A percentile compares a stretch with the other conserved stretches of the same genome.
Evolutionary conservation across 2,888 invertebrate genomes (phyloP).

Genomic region (Ochlodes sylvanus): DNA sequence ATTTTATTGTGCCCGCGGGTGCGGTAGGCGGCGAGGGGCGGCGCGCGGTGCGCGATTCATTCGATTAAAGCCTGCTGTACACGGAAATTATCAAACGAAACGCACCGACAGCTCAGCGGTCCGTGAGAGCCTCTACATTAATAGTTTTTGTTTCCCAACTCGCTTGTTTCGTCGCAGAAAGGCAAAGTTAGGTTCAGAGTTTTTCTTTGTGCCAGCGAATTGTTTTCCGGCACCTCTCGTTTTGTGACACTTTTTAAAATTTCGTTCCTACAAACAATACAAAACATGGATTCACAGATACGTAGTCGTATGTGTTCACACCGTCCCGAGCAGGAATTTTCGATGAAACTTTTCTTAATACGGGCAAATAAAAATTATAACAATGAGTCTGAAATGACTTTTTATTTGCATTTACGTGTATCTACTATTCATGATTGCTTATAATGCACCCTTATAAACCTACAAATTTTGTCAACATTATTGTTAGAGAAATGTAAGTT

Average conservation of each 20-base stretch:
- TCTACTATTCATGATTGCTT: too few relatives aligned
- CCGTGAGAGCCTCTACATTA: conserved; percentile 77
- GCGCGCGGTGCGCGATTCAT: conserved; percentile 58
- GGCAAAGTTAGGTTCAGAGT: conserved; percentile 51
- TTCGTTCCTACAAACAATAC: conserved; percentile 28
- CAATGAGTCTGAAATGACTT: neutral
- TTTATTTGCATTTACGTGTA: too few relatives aligned
- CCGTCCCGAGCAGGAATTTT: conserved; percentile 19
- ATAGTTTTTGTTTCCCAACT: conserved; percentile 80
- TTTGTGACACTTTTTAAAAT: conserved; percentile 53
- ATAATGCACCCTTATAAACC: too few relatives aligned
- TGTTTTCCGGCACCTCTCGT: conserved; percentile 64
- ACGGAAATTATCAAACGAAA: conserved; percentile 83
- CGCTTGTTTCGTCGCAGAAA: conserved; percentile 68
- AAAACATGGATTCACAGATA: conserved; percentile 29
- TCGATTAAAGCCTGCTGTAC: conserved; percentile 81
- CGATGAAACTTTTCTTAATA: conserved; percentile 19
- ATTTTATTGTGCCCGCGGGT: conserved; percentile 65
- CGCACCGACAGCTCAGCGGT: conserved; percentile 78
- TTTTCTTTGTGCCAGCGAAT: conserved; percentile 55
- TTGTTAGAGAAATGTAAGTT: conserved; percentile 1
- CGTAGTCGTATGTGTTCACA: conserved; percentile 3
- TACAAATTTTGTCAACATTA: too few relatives aligned
- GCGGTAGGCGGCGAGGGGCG: conserved; percentile 42
- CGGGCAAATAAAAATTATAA: neutral